A percentile compares a stretch with the other conserved stretches of the same genome.
phyloP scores from a whole-genome alignment of 2,113 vertebrate species.

The Rhagologus leucostigma region DNA sequence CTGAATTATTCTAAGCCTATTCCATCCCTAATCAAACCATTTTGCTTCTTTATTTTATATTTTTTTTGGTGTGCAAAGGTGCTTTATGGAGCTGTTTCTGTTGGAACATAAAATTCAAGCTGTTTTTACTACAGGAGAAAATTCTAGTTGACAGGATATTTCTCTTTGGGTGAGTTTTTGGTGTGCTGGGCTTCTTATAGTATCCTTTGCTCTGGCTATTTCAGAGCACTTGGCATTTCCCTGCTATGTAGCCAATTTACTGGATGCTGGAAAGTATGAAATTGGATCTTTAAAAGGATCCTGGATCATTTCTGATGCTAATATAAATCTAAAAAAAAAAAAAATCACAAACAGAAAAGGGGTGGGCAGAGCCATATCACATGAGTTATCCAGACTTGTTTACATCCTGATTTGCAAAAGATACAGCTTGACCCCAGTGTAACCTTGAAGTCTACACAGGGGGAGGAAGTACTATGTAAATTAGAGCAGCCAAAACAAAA shows the following conservation, averaged over 20 bases:
- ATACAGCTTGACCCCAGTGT: conserved; percentile 12
- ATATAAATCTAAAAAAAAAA: not conserved
- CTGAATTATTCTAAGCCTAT: conserved; percentile 46
- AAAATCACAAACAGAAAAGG: not conserved
- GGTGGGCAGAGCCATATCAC: not conserved
- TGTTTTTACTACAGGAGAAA: not conserved
- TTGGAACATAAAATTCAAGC: not conserved
- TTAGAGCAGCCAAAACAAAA: conserved; percentile 33
- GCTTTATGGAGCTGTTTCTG: not conserved
- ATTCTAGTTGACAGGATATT: not conserved
- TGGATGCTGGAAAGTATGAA: conserved; percentile 7
- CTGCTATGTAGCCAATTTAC: not conserved
- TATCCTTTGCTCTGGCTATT: not conserved
- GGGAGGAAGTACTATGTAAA: conserved; percentile 62
- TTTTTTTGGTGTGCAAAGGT: not conserved
- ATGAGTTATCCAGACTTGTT: conserved; percentile 46
- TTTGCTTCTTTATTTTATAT: not conserved
- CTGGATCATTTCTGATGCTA: not conserved
- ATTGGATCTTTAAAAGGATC: conserved; percentile 13
- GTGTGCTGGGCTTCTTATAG: not conserved
- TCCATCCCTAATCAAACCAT: conserved; percentile 13
- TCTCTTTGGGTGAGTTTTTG: not conserved
- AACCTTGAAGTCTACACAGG: conserved; percentile 35
- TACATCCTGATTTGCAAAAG: conserved; percentile 58
- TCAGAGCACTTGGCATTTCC: conserved; percentile 28